These are phyloP conservation scores for Poecilia latipinna DNA, from an alignment of 2,113 vertebrate genomes.

Conservation along the genomic window DNA sequence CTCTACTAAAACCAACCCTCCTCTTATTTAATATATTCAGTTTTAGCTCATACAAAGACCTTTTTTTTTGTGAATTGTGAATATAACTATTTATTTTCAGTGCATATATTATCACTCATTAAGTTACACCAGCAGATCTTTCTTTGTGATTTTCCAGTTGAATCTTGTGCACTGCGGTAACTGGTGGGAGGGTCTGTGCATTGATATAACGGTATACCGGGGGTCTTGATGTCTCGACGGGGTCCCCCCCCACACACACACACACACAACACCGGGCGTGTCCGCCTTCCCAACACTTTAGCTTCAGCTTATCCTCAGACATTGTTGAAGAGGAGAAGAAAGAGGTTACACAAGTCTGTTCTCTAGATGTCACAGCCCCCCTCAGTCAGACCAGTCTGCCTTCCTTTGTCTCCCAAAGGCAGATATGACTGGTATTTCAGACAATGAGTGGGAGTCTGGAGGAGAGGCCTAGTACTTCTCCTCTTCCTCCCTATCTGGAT, in stretches of 20 bases:
- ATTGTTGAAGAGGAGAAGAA: slow-evolving; percentile 18
- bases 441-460: slow-evolving; percentile 52
- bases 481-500: slow-evolving; percentile 17
- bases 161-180: slow-evolving; percentile 48
- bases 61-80: too few relatives aligned
- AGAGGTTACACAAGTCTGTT: slow-evolving; percentile 22
- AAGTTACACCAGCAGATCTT: background rate
- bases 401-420: slow-evolving; percentile 63
- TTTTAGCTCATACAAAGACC: too few relatives aligned
- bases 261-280: slow-evolving; percentile 42
- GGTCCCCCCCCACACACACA: background rate
- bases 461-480: slow-evolving; percentile 13
- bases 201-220: slow-evolving; percentile 43
- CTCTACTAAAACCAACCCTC: too few relatives aligned
- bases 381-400: slow-evolving; percentile 29
- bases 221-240: slow-evolving; percentile 44
- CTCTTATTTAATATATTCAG: too few relatives aligned
- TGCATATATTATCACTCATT: too few relatives aligned
- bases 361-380: slow-evolving; percentile 40
- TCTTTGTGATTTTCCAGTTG: slow-evolving; percentile 16
- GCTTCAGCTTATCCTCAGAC: slow-evolving; percentile 36
- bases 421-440: slow-evolving; percentile 46
- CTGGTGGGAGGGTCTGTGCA: slow-evolving; percentile 58
- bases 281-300: slow-evolving; percentile 37
- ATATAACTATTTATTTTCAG: background rate